Conservation (phyloP, 2,888 invertebrate genomes). For the Agrenia bidenticulata region DNA sequence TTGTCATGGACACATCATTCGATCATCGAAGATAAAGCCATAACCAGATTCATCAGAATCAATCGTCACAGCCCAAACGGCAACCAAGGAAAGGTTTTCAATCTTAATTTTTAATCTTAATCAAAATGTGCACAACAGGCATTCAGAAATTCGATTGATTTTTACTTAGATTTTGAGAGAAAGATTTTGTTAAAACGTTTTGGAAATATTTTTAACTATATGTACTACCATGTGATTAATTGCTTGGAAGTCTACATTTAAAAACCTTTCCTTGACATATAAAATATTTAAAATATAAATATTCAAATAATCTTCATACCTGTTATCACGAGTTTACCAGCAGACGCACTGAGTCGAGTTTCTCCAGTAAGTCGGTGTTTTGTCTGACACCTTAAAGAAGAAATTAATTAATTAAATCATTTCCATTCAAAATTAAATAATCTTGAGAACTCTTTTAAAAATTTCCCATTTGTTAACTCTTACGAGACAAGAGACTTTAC, state of each 20-base stretch:
- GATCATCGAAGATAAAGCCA: too few species aligned
- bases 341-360: slow-evolving; percentile 87
- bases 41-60: slow-evolving; percentile 48
- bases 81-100: slow-evolving; percentile 44
- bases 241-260: background rate
- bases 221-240: slow-evolving; percentile 7
- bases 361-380: slow-evolving; percentile 90
- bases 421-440: background rate
- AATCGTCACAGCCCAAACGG: slow-evolving; percentile 52
- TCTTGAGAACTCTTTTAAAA: too few species aligned
- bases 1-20: background rate
- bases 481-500: background rate
- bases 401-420: background rate
- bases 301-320: slow-evolving; percentile 67
- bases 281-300: slow-evolving; percentile 3
- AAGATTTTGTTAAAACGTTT: too few species aligned
- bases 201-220: too few species aligned
- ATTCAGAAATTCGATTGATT: background rate
- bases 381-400: slow-evolving; percentile 76
- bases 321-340: slow-evolving; percentile 90
- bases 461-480: too few species aligned
- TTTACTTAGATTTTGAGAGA: too few species aligned
- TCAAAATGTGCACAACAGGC: background rate
- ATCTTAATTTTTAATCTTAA: background rate
- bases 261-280: slow-evolving; percentile 15